These are phyloP conservation scores for Standfussiana lucernea DNA, from an alignment of 2,888 invertebrate genomes.

Conservation along the genomic window DNA sequence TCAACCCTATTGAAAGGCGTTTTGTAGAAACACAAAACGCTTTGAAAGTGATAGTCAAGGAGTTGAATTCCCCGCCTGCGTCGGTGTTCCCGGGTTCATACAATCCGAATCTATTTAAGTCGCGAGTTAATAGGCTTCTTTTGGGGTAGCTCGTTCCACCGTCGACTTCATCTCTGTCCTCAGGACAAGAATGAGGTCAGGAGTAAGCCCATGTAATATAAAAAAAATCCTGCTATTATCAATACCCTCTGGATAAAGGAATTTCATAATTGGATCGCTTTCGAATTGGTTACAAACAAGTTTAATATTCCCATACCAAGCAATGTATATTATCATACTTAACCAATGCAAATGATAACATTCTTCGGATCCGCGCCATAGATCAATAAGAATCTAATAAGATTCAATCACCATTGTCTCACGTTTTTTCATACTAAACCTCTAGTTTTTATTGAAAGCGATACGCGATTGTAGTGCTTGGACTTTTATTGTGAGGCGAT, in stretches of 20 bases:
- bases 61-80: too few species aligned
- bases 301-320: not conserved
- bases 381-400: conserved; percentile 51
- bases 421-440: conserved; percentile 47
- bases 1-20: not conserved
- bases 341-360: conserved; percentile 23
- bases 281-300: not conserved
- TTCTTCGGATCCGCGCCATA: not conserved
- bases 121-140: too few species aligned
- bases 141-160: too few species aligned
- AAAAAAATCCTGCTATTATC: too few species aligned
- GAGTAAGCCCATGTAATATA: too few species aligned
- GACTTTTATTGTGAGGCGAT: conserved; percentile 43
- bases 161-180: too few species aligned
- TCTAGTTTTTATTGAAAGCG: conserved; percentile 56
- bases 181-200: too few species aligned
- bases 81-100: too few species aligned
- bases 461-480: conserved; percentile 39
- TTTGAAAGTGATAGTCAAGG: too few species aligned
- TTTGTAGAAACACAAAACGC: not conserved
- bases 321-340: not conserved
- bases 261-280: not conserved
- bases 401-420: conserved; percentile 43
- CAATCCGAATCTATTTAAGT: too few species aligned
- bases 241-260: not conserved